Conservation (phyloP, 2,113 vertebrate genomes). For the Toxostoma redivivum region DNA sequence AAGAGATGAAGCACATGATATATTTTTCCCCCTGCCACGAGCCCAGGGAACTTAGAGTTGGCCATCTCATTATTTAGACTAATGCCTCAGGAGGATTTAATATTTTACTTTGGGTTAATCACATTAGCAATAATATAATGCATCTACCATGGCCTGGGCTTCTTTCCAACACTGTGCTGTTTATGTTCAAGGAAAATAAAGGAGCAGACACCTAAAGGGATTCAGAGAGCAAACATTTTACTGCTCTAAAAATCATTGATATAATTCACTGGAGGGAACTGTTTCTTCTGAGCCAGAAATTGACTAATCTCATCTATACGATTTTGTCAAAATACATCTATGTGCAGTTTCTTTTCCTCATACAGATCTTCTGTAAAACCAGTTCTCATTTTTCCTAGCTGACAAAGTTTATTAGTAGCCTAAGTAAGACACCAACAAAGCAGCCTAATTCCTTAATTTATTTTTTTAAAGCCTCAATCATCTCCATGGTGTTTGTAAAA, state of each 20-base stretch:
- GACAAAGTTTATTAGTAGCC: constrained; percentile 44
- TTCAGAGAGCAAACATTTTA: constrained; percentile 47
- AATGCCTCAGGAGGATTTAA: neutral
- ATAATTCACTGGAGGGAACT: constrained; percentile 34
- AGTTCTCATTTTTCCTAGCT: constrained; percentile 38
- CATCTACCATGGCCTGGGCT: neutral
- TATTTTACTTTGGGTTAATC: constrained; percentile 44
- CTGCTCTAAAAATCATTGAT: constrained; percentile 15
- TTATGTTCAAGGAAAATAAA: constrained; percentile 45
- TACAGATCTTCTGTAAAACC: constrained; percentile 45
- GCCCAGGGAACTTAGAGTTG: neutral
- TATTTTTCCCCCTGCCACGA: neutral
- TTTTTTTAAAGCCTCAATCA: neutral
- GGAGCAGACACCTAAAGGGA: constrained; percentile 9
- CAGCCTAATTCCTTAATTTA: neutral
- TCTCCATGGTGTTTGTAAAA: constrained; percentile 15
- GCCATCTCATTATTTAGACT: neutral
- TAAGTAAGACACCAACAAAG: constrained; percentile 44
- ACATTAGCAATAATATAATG: constrained; percentile 2
- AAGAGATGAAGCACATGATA: neutral
- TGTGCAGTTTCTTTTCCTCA: neutral
- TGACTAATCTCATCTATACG: constrained; percentile 21
- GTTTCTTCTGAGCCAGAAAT: constrained; percentile 34
- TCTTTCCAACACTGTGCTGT: constrained; percentile 17
- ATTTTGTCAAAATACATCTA: constrained; percentile 52